phyloP scores from a whole-genome alignment of 2,888 invertebrate genomes.

The Cryptophagus acutangulus region DNA sequence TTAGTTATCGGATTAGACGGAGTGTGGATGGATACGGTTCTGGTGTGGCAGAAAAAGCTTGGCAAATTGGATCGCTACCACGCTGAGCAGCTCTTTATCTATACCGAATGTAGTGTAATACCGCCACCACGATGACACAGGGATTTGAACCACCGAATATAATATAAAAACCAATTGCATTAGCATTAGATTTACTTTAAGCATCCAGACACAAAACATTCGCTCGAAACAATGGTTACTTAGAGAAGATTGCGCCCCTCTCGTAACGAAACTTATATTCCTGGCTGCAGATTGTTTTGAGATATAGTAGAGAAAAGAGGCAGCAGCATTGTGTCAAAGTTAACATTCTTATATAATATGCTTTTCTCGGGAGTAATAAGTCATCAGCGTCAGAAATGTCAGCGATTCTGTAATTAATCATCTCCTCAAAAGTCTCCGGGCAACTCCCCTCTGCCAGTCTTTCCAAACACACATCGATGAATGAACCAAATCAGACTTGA shows the following conservation, averaged over 20 bases:
- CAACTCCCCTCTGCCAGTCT: conserved; percentile 27
- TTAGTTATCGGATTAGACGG: too few species aligned
- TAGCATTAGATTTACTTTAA: conserved; percentile 40
- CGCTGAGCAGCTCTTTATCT: neutral
- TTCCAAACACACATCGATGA: conserved; percentile 5
- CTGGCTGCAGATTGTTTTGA: too few species aligned
- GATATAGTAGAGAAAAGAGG: too few species aligned
- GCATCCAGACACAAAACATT: conserved; percentile 36
- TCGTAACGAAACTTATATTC: conserved; percentile 19
- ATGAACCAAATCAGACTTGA: conserved; percentile 16
- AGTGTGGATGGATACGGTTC: too few species aligned
- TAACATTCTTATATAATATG: conserved; percentile 39
- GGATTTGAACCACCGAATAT: conserved; percentile 21
- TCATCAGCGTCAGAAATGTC: conserved; percentile 44
- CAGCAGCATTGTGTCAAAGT: conserved; percentile 30
- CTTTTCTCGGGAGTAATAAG: conserved; percentile 39
- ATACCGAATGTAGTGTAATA: conserved; percentile 8
- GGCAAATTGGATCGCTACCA: conserved; percentile 30
- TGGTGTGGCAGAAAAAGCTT: too few species aligned
- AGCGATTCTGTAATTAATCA: conserved; percentile 45
- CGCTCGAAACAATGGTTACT: conserved; percentile 41
- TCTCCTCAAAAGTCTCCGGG: conserved; percentile 32
- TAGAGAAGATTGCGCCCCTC: conserved; percentile 36
- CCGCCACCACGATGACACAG: conserved; percentile 19
- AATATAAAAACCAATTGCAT: conserved; percentile 43